phyloP scores from a whole-genome alignment of 2,888 invertebrate species.

The Corythucha ciliata region DNA sequence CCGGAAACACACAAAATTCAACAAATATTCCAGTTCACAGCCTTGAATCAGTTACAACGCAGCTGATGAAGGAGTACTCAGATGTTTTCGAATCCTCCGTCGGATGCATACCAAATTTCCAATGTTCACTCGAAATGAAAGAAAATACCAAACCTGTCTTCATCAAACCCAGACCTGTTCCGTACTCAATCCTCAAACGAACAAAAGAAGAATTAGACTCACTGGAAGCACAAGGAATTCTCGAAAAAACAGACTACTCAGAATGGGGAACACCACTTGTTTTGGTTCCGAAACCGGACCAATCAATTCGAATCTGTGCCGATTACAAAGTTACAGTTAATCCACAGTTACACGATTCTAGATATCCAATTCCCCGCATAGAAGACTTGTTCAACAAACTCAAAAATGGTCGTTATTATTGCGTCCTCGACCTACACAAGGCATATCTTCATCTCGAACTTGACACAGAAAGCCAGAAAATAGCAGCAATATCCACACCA shows the following conservation, averaged over 20 bases:
- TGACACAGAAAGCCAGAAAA: slow-evolving; percentile 16
- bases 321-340: slow-evolving; percentile 28
- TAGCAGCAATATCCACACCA: slow-evolving; percentile 30
- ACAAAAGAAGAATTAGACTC: slow-evolving; percentile 14
- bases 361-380: slow-evolving; percentile 18
- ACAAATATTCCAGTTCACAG: neutral
- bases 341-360: neutral
- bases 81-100: slow-evolving; percentile 26
- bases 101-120: slow-evolving; percentile 12
- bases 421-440: slow-evolving; percentile 20
- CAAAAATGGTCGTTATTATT: slow-evolving; percentile 14
- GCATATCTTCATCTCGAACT: slow-evolving; percentile 23
- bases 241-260: slow-evolving; percentile 16
- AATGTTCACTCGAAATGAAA: neutral
- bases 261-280: slow-evolving; percentile 28
- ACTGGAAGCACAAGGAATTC: slow-evolving; percentile 19
- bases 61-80: too few species aligned
- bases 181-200: slow-evolving; percentile 9
- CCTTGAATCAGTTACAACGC: neutral
- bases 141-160: slow-evolving; percentile 16
- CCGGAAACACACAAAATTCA: too few species aligned
- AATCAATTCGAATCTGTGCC: slow-evolving; percentile 20
- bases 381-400: slow-evolving; percentile 26
- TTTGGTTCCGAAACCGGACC: slow-evolving; percentile 19
- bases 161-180: slow-evolving; percentile 18